Conservation (phyloP, 92 coral and sea anemone species). For the Zoanthus sociatus region DNA sequence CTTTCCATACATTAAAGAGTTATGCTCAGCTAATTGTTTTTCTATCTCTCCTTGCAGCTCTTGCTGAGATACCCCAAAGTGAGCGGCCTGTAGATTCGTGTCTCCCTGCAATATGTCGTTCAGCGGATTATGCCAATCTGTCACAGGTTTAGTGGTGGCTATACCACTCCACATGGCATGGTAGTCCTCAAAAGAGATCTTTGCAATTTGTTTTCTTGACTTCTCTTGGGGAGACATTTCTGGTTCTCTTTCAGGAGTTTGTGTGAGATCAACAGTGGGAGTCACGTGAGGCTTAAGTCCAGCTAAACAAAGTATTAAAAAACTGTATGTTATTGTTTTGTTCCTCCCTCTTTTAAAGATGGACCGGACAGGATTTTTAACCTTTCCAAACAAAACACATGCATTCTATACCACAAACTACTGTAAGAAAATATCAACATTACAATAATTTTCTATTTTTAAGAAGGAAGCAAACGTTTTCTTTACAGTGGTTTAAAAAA, state of each 20-base stretch:
- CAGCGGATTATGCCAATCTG: slow-evolving; percentile 70
- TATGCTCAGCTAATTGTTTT: slow-evolving; percentile 88
- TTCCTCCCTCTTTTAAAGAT: too few species aligned
- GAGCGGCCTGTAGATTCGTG: slow-evolving; percentile 90
- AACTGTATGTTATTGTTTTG: neutral
- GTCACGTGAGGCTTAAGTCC: slow-evolving; percentile 80
- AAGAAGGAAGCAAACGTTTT: too few species aligned
- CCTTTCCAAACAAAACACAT: too few species aligned
- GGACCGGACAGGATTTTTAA: too few species aligned
- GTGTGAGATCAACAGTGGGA: slow-evolving; percentile 67
- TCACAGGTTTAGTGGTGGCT: slow-evolving; percentile 92
- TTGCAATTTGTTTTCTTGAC: slow-evolving; percentile 58
- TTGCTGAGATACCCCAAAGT: slow-evolving; percentile 88
- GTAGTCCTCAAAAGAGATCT: slow-evolving; percentile 93
- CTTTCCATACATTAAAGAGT: slow-evolving; percentile 92
- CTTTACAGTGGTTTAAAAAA: too few species aligned
- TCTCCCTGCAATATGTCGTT: slow-evolving; percentile 80
- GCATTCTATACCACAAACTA: too few species aligned
- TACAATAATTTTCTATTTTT: too few species aligned
- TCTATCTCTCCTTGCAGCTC: slow-evolving; percentile 92
- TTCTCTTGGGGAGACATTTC: slow-evolving; percentile 38
- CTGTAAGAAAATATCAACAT: too few species aligned
- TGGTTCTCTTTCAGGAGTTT: slow-evolving; percentile 5
- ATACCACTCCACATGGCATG: slow-evolving; percentile 96
- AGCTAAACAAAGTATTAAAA: slow-evolving; percentile 60